These are phyloP conservation scores for Ips nitidus DNA, from an alignment of 1,140 invertebrate genomes.

Conservation along the genomic window DNA sequence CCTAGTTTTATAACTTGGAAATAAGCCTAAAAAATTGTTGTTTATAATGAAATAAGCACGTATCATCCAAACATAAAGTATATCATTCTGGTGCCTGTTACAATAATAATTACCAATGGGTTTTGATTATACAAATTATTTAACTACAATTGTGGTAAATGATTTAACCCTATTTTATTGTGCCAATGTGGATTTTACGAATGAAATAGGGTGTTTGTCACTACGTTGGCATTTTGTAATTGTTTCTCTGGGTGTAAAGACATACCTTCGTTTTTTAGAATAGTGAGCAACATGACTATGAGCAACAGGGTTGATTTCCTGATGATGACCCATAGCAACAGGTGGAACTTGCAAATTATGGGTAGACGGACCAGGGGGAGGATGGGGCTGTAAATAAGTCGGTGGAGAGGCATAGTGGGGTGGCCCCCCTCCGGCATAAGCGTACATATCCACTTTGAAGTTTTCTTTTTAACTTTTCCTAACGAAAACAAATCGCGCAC, in stretches of 20 bases:
- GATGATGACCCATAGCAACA: conserved; percentile 46
- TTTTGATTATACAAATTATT: no score
- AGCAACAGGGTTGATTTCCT: conserved; percentile 47
- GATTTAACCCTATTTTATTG: no score
- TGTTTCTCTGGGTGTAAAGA: neutral
- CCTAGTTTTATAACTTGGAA: no score
- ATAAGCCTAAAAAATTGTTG: no score
- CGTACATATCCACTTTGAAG: conserved; percentile 51
- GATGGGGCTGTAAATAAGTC: conserved; percentile 55
- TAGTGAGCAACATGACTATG: conserved; percentile 46
- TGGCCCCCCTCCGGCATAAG: conserved; percentile 57
- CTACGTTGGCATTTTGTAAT: no score
- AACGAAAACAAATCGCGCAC: neutral
- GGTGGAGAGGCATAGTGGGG: conserved; percentile 59
- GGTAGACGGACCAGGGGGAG: conserved; percentile 52
- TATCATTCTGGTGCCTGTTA: no score
- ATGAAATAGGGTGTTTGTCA: no score
- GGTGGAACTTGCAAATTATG: conserved; percentile 47
- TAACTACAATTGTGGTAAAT: no score
- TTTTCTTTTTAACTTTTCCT: neutral
- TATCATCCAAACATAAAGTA: no score
- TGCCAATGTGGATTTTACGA: no score
- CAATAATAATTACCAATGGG: no score
- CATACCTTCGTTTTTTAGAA: conserved; percentile 54
- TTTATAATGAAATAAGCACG: no score